These are phyloP conservation scores for Cremastobaeus sp. DNA, from an alignment of 2,888 invertebrate genomes.

Conservation along the genomic window DNA sequence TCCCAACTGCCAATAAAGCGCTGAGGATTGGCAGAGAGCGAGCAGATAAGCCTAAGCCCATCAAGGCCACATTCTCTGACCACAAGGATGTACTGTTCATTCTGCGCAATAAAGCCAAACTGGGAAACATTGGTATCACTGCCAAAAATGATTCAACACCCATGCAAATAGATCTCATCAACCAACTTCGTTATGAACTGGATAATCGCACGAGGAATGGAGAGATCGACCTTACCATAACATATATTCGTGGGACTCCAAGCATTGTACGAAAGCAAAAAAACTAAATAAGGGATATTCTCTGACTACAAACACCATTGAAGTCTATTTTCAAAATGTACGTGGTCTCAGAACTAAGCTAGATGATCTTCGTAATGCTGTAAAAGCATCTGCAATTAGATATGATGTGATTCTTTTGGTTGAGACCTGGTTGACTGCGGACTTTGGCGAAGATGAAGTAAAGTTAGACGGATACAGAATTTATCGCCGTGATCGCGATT, in stretches of 20 bases:
- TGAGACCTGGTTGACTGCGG: not conserved
- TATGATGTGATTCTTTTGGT: not conserved
- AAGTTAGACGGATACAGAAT: not conserved
- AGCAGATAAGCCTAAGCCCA: not conserved
- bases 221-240: not conserved
- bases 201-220: not conserved
- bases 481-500: not conserved
- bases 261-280: not conserved
- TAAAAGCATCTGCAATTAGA: not conserved
- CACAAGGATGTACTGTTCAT: not conserved
- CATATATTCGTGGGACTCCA: not conserved
- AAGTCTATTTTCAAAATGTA: not conserved
- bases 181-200: not conserved
- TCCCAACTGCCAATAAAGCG: not conserved
- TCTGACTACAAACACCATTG: not conserved
- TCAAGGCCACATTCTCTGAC: not conserved
- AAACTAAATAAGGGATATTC: not conserved
- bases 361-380: not conserved
- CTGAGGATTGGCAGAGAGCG: not conserved
- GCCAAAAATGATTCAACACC: not conserved
- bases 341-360: not conserved
- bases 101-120: not conserved
- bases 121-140: not conserved
- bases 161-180: slow-evolving; percentile 3
- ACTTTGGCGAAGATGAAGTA: not conserved